Percentiles rank a stretch among this genome's conserved stretches.
phyloP scores from a whole-genome alignment of 2,888 invertebrate genomes.

The Lepetodrilus schrolli region DNA sequence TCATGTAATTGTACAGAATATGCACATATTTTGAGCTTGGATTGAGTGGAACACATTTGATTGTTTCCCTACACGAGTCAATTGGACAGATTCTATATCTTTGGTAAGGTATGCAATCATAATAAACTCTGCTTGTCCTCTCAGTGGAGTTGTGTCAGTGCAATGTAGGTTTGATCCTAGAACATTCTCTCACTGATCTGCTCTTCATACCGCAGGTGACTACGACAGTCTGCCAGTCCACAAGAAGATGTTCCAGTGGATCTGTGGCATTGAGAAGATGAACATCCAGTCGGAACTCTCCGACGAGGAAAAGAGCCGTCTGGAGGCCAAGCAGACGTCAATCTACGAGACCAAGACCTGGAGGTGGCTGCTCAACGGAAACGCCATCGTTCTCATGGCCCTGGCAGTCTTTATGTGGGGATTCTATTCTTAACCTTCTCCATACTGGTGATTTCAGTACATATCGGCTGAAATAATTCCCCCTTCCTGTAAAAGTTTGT shows the following conservation, averaged over 20 bases:
- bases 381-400: slow-evolving; percentile 72
- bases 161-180: background rate
- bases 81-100: too few relatives aligned
- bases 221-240: slow-evolving; percentile 65
- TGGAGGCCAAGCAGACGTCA: slow-evolving; percentile 66
- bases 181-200: background rate
- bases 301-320: slow-evolving; percentile 58
- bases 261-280: slow-evolving; percentile 75
- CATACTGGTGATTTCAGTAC: too few relatives aligned
- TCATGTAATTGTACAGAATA: too few relatives aligned
- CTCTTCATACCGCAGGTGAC: slow-evolving; percentile 39
- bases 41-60: too few relatives aligned
- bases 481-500: too few relatives aligned
- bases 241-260: slow-evolving; percentile 69
- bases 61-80: too few relatives aligned
- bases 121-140: background rate
- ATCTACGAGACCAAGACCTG: slow-evolving; percentile 73
- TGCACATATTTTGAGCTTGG: too few relatives aligned
- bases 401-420: slow-evolving; percentile 73
- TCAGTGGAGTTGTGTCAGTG: background rate
- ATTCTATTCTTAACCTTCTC: slow-evolving; percentile 62
- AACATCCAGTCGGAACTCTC: slow-evolving; percentile 50
- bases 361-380: slow-evolving; percentile 69
- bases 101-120: background rate
- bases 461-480: too few relatives aligned